These are phyloP conservation scores for Chaetodon trifascialis DNA, from an alignment of 2,113 vertebrate genomes.

Conservation along the genomic window DNA sequence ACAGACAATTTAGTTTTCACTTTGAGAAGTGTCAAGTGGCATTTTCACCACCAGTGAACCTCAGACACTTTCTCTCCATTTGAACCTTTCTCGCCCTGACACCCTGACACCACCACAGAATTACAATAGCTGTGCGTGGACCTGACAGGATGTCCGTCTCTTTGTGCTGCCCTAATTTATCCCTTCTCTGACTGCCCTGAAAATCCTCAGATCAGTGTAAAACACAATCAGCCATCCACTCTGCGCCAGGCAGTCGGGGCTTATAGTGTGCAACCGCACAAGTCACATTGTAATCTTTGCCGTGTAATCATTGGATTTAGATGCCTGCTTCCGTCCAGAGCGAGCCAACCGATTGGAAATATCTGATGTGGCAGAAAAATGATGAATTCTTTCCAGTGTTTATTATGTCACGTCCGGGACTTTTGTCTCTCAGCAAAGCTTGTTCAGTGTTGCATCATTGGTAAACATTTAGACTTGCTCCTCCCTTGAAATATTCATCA, in stretches of 20 bases:
- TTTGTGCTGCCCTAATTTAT: constrained; percentile 65
- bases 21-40: constrained; percentile 32
- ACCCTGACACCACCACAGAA: constrained; percentile 28
- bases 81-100: constrained; percentile 44
- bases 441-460: constrained; percentile 53
- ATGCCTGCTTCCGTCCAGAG: constrained; percentile 44
- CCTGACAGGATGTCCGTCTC: constrained; percentile 64
- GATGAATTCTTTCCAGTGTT: constrained; percentile 52
- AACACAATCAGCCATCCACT: constrained; percentile 73
- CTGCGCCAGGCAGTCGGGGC: constrained; percentile 53
- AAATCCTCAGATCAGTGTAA: constrained; percentile 76
- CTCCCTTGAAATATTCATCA: constrained; percentile 56
- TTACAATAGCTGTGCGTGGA: constrained; percentile 25
- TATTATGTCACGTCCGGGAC: constrained; percentile 46
- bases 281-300: constrained; percentile 80
- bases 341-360: constrained; percentile 61
- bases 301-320: constrained; percentile 79
- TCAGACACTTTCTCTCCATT: constrained; percentile 28
- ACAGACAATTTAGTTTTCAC: constrained; percentile 16
- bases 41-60: constrained; percentile 26
- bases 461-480: constrained; percentile 46
- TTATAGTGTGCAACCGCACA: constrained; percentile 68
- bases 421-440: constrained; percentile 34
- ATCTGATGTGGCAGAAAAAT: constrained; percentile 66
- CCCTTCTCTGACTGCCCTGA: constrained; percentile 53